phyloP scores from a whole-genome alignment of 2,797 vertebrate species.

The Mareca strepera region DNA sequence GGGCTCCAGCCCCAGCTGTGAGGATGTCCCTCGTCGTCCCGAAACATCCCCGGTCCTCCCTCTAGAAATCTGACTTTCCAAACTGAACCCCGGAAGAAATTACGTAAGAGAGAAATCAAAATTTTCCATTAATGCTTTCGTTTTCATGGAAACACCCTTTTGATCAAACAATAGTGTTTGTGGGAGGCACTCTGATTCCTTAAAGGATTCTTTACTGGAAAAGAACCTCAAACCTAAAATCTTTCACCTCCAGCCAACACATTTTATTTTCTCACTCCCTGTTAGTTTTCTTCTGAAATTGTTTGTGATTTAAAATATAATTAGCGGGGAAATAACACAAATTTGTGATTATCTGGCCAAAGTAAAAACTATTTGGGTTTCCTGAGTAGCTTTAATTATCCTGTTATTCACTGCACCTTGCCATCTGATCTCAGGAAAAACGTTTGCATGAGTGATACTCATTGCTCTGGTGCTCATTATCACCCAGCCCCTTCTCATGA shows the following conservation, averaged over 20 bases:
- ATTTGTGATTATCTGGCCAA: background rate
- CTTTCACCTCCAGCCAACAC: background rate
- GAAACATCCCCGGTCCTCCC: fast-evolving
- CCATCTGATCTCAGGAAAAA: background rate
- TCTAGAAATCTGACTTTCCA: background rate
- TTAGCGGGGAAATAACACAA: background rate
- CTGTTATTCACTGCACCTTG: background rate
- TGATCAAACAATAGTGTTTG: background rate
- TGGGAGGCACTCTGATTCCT: background rate
- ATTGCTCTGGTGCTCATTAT: background rate
- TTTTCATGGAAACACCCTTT: background rate
- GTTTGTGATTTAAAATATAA: background rate
- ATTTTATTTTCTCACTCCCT: background rate
- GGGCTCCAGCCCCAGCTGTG: background rate
- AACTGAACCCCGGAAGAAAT: background rate
- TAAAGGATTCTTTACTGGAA: background rate
- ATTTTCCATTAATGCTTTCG: background rate
- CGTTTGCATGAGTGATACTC: background rate
- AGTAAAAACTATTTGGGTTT: background rate
- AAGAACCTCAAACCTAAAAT: background rate
- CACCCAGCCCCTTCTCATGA: background rate
- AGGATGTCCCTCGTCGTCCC: background rate
- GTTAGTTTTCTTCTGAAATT: background rate
- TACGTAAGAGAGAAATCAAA: background rate
- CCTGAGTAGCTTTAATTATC: background rate